Evolutionary conservation across 1,140 invertebrate genomes (phyloP), one percentile per base, ranked within the genome.

Genomic region (Nautilus pompilius): DNA sequence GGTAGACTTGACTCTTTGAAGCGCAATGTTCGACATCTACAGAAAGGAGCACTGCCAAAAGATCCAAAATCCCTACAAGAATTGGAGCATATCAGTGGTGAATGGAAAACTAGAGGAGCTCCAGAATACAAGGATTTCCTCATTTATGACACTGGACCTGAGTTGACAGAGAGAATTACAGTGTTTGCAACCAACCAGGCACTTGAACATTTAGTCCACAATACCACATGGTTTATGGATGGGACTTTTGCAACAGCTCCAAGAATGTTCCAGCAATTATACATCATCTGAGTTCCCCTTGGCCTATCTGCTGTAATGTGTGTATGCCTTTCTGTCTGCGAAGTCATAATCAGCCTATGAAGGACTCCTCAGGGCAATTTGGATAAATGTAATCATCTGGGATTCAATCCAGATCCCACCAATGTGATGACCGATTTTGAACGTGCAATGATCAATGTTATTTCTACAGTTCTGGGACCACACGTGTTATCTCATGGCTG

Each of bases 401-500:
- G 36, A 41, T 41, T 41, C 36, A 41, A 41, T 41, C 36, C 36
- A 41, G 36, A 41, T 41, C 36, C 36, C 36, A 41, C 36, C 36
- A 41, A 41, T 41, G 36, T 41, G 36, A 41, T 41, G 36, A 41
- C 36, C n/a, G 36, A 41, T 41, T 41, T 41, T 41, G n/a, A 41
- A 41, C 36, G n/a, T 41, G 36, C 8, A 41, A 41, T 41, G 8
- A 41, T 41, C 36, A 41, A 41, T 41, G 36, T n/a, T 41, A 41
- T 41, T 41, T 41, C n/a, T 10, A 41, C 36, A 41, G 36, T 41
- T 41, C 36, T 41, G 8, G 8, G 36, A 41, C 36, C 36, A 41
- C 36, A 10, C 36, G 36, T 41, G n/a, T 41, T 41, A 41, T 57
- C 28, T 61, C 45, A 68, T 20, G 68, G 65, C n/a, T 70, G 68